These are phyloP conservation scores for Netelia melanura DNA, from an alignment of 2,888 invertebrate species.

Conservation along the genomic window DNA sequence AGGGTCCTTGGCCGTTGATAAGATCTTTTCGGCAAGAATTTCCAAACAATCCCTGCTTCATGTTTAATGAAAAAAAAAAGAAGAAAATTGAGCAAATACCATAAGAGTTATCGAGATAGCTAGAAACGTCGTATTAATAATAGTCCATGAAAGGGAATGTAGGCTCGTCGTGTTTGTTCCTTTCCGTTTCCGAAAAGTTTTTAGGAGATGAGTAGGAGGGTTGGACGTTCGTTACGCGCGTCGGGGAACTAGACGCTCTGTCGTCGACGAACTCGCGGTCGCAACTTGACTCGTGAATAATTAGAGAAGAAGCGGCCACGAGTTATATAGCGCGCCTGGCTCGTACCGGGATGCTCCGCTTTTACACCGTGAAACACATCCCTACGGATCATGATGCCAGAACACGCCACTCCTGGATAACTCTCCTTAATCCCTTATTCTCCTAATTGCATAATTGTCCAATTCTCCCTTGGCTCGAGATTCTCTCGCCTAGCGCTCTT, in stretches of 20 bases:
- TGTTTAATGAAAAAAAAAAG: too few species aligned
- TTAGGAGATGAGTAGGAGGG: slow-evolving; percentile 41
- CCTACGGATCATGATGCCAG: slow-evolving; percentile 58
- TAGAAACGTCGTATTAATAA: too few species aligned
- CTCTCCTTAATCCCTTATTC: slow-evolving; percentile 57
- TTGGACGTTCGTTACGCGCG: slow-evolving; percentile 47
- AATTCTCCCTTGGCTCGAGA: slow-evolving; percentile 36
- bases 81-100: slow-evolving; percentile 39
- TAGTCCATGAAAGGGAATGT: neutral
- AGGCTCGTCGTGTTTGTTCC: slow-evolving; percentile 73
- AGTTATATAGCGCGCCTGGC: slow-evolving; percentile 18
- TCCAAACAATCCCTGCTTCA: too few species aligned
- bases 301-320: slow-evolving; percentile 69
- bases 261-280: slow-evolving; percentile 71
- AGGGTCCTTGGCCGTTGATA: neutral
- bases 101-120: too few species aligned
- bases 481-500: slow-evolving; percentile 27
- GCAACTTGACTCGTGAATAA: slow-evolving; percentile 79
- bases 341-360: slow-evolving; percentile 62
- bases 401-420: slow-evolving; percentile 47
- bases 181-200: slow-evolving; percentile 65
- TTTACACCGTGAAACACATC: slow-evolving; percentile 47
- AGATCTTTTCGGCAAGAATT: too few species aligned
- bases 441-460: slow-evolving; percentile 60
- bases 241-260: slow-evolving; percentile 45